Base-by-base conservation (phyloP, 1,140 invertebrate species). In the Goniozus legneri region DNA sequence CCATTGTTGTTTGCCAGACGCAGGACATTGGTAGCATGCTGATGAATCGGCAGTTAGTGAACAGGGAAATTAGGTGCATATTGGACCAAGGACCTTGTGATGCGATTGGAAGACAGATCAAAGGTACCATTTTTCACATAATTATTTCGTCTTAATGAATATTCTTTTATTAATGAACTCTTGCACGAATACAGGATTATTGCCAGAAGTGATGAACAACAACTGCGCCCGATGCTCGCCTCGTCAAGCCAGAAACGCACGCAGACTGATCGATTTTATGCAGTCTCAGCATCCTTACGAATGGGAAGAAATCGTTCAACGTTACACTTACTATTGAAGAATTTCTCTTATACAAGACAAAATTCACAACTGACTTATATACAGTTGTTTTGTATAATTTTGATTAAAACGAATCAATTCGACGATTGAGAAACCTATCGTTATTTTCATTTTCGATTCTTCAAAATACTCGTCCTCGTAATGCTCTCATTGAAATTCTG, bases 141-240 rank as follows among this genome's bases (percentile, higher is more conserved):
- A n/a, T n/a, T n/a, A n/a, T n/a, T n/a, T n/a, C n/a, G n/a, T n/a
- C n/a, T n/a, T 4, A 36, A 20, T 13, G 7, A 47, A 4, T 14
- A 14, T 32, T 6, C 12, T 12, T 8, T 24, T 20, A 20, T 14
- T 18, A 20, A 31, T 18, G 31, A 40, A 35, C 30, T 35, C n/a
- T n/a, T n/a, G n/a, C n/a, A n/a, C 35, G 41, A 50, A 78, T 76
- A 12, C 72, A 86, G 84, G 72, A 45, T 69, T 82, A 51, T 49
- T 71, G 3, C 64, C 67, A 2, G 60, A 63, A 33, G 52, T 55
- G 6, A 12, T 64, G 16, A 40, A 52, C 8, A 59, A 64, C 8
- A 38, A 51, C 6, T 67, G 67, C 36, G 16, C 15, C 0, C 54
- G 57, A 2, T 71, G 69, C 30, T 53, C 41, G 7, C 33, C 47